Conservation (phyloP, 2,888 invertebrate species). For the Drosophila falleni region DNA sequence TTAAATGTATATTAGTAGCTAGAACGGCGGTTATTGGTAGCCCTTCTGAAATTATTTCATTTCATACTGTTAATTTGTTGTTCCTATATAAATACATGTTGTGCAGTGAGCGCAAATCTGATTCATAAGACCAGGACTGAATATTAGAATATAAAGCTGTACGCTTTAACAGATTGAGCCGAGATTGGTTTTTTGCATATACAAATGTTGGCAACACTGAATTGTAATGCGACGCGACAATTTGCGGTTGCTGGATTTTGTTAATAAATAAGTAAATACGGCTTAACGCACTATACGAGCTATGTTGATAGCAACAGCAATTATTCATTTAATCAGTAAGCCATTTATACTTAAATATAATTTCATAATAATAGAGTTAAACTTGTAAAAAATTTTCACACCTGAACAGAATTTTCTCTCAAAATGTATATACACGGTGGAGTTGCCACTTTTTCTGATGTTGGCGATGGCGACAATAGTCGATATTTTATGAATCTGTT, state of each 20-base stretch:
- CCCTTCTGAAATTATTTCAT: constrained; percentile 21
- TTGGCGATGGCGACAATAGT: constrained; percentile 29
- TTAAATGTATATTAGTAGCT: constrained; percentile 22
- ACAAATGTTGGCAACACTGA: constrained; percentile 64
- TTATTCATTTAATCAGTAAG: constrained; percentile 1
- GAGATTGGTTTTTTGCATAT: constrained; percentile 37
- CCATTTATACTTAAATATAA: constrained; percentile 14
- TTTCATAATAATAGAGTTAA: constrained; percentile 24
- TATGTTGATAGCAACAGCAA: not conserved
- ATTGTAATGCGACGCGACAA: constrained; percentile 73
- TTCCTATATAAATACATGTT: not conserved
- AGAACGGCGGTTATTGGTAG: constrained; percentile 25
- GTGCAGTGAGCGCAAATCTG: not conserved
- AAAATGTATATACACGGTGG: constrained; percentile 71
- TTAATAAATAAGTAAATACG: constrained; percentile 32
- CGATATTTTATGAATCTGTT: constrained; percentile 25
- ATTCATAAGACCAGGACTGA: not conserved
- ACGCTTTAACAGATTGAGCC: constrained; percentile 6
- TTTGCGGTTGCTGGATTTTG: constrained; percentile 52
- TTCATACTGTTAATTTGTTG: not conserved
- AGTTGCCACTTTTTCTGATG: constrained; percentile 51
- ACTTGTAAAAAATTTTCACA: constrained; percentile 58
- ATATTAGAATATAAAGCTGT: not conserved
- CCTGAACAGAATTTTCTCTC: constrained; percentile 70
- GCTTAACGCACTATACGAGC: constrained; percentile 28